phyloP scores from a whole-genome alignment of 2,797 vertebrate genomes.

The Triplophysa bombifrons region DNA sequence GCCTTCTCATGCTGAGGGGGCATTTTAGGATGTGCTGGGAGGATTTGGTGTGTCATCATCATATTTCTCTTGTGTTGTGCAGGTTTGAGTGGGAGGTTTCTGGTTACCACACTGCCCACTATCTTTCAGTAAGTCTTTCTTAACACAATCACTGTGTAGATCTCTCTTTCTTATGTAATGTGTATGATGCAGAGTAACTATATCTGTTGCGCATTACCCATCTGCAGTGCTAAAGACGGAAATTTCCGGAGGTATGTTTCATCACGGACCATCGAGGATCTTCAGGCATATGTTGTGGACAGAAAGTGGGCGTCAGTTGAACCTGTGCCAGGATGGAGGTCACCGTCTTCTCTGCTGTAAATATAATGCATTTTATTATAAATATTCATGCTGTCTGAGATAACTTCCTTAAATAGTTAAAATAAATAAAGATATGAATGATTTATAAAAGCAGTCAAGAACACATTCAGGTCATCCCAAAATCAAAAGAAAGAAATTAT shows the following conservation, averaged over 20 bases:
- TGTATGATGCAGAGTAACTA: background rate
- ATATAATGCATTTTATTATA: background rate
- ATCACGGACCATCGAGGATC: constrained; percentile 79
- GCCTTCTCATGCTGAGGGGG: constrained; percentile 39
- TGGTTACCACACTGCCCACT: constrained; percentile 86
- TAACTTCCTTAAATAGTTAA: background rate
- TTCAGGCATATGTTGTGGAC: constrained; percentile 79
- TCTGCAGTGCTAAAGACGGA: constrained; percentile 81
- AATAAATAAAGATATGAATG: no score
- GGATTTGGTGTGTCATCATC: constrained; percentile 12
- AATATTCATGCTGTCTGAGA: background rate
- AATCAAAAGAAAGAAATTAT: background rate
- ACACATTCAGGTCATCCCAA: background rate
- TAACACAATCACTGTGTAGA: no score
- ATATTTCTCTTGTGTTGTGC: constrained; percentile 52
- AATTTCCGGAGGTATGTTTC: constrained; percentile 83
- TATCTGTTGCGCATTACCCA: constrained; percentile 6
- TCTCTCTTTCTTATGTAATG: background rate
- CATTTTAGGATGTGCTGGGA: constrained; percentile 5
- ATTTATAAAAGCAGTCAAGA: no score
- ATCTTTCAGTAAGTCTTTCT: constrained; percentile 84
- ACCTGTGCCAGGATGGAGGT: constrained; percentile 85
- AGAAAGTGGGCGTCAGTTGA: constrained; percentile 84
- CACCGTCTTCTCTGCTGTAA: constrained; percentile 86
- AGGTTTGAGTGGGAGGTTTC: constrained; percentile 87